Conservation (phyloP, 2,797 vertebrate genomes). For the Rhabdomys pumilio region DNA sequence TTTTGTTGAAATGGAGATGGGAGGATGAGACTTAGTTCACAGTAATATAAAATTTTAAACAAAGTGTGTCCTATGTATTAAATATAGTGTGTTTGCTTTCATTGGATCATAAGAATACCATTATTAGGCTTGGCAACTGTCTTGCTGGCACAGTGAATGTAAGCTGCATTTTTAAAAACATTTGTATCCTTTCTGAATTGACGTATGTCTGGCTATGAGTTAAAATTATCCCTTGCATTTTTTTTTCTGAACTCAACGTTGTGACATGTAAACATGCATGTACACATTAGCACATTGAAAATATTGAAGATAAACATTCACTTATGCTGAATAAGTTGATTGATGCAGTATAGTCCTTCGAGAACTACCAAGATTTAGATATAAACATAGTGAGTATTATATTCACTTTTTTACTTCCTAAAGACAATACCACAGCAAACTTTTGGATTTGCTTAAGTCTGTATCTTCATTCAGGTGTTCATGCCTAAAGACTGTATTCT, state of each 20-base stretch:
- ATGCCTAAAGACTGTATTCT: background rate
- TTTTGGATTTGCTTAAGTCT: background rate
- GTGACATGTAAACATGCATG: background rate
- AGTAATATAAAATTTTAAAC: conserved; percentile 60
- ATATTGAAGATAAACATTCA: background rate
- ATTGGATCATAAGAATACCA: conserved; percentile 21
- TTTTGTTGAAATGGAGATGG: background rate
- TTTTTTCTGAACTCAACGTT: background rate
- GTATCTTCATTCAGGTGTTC: background rate
- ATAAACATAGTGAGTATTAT: background rate
- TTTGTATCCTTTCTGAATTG: background rate
- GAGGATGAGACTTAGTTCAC: conserved; percentile 2
- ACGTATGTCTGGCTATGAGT: background rate
- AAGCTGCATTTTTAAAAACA: conserved; percentile 1
- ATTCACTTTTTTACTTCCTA: background rate
- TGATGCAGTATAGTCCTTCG: background rate
- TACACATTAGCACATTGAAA: background rate
- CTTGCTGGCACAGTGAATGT: conserved; percentile 20
- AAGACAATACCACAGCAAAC: background rate
- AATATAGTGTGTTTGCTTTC: background rate
- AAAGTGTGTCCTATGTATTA: background rate
- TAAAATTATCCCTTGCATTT: background rate
- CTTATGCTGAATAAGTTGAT: background rate
- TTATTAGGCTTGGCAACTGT: background rate
- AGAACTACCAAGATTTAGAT: background rate